These are phyloP conservation scores for Sarcoramphus papa DNA, from an alignment of 2,797 vertebrate genomes.

Conservation along the genomic window DNA sequence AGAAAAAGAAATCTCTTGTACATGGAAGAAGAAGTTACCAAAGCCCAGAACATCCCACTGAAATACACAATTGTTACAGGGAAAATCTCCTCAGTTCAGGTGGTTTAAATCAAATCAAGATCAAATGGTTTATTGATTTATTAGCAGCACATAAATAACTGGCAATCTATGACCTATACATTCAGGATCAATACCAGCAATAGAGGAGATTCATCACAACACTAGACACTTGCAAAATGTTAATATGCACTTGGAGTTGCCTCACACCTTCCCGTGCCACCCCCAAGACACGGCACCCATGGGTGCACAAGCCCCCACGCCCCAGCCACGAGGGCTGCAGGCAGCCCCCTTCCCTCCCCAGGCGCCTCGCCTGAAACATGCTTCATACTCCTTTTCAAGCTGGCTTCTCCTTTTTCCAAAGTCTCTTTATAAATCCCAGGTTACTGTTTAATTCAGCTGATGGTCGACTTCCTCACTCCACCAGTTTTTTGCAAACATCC, in stretches of 20 bases:
- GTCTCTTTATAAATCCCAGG: neutral
- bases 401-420: neutral
- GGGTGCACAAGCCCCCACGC: rapidly evolving
- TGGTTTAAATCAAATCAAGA: neutral
- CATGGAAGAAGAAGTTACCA: neutral
- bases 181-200: neutral
- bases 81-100: neutral
- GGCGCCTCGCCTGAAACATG: rapidly evolving
- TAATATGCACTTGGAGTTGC: neutral
- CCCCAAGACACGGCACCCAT: rapidly evolving
- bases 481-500: neutral
- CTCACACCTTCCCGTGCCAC: neutral
- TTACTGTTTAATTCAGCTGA: neutral
- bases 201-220: neutral
- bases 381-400: neutral
- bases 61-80: neutral
- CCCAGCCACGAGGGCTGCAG: rapidly evolving
- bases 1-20: neutral
- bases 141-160: neutral
- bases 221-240: neutral
- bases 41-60: neutral
- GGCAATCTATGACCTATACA: neutral
- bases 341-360: neutral
- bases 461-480: neutral
- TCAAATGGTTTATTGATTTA: neutral